Base-by-base conservation (phyloP, 1,140 invertebrate genomes). In the Euglossa dilemma region DNA sequence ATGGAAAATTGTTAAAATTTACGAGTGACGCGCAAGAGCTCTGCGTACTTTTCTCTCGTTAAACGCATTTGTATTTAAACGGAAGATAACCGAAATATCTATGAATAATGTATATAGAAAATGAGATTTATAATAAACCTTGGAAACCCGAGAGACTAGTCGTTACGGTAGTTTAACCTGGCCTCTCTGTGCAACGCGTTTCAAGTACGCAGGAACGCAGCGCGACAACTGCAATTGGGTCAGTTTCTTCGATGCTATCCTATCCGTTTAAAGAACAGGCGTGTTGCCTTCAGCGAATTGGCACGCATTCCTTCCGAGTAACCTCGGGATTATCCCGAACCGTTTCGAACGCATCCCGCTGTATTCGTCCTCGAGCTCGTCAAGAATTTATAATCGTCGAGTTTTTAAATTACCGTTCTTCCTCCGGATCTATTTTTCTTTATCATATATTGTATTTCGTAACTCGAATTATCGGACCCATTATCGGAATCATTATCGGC, bases 101-200 rank as follows among this genome's bases (percentile, higher is more conserved):
- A 77, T 57, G 89, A 86, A 82, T 78, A 63, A 77, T 92, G 90
- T 92, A 92, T 71, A 92, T 92, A 92, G 80, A 80, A 85, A 89
- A 91, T 80, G 73, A 89, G 85, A 85, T 92, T 89, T 91, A 88
- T 91, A 92, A 91, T 91, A 92, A 92, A 92, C 72, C 86, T 45
- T 85, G 28, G 28, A 66, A 87, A 59, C 69, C 5, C 16, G 45
- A 67, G 43, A 57, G 61, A 57, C 43, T n/a, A 50, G 36, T 67
- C 36, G 50, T 81, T 75, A 54, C 59, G 47, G 59, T 81, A 66
- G 52, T 64, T 56, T 20, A 66, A 75, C 54, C 28, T 57, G 71
- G 18, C 9, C n/a, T 28, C 25, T 36, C 20, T 8, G 4, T n/a
- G 12, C 9, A 23, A 18, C 12, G n/a, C 59, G 20, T 64, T 64